phyloP scores from a whole-genome alignment of 2,888 invertebrate species.

The Athripsodes cinereus region DNA sequence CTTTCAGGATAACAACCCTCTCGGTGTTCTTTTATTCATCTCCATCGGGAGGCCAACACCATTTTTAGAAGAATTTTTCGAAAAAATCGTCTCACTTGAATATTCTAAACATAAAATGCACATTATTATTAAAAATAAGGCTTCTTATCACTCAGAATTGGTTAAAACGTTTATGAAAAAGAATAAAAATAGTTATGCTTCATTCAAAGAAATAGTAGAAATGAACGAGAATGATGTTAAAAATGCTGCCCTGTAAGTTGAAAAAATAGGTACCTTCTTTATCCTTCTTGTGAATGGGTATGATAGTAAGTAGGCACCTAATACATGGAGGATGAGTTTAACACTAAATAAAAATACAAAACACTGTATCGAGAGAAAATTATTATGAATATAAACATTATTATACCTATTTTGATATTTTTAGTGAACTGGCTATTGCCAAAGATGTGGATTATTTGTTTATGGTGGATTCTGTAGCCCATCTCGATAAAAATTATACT shows the following conservation, averaged over 20 bases:
- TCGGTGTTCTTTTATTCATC: slow-evolving; percentile 64
- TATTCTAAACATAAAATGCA: slow-evolving; percentile 87
- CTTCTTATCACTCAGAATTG: slow-evolving; percentile 61
- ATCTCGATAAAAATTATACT: slow-evolving; percentile 69
- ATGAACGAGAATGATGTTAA: slow-evolving; percentile 69
- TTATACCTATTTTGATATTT: too few species aligned
- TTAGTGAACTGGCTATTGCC: slow-evolving; percentile 70
- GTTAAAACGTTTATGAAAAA: slow-evolving; percentile 58
- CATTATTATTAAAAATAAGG: slow-evolving; percentile 76
- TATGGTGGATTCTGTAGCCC: slow-evolving; percentile 78
- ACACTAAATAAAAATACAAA: too few species aligned
- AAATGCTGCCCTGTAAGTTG: slow-evolving; percentile 36
- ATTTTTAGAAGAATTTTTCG: slow-evolving; percentile 84
- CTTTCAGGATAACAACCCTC: slow-evolving; percentile 55
- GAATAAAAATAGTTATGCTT: slow-evolving; percentile 53
- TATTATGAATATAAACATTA: too few species aligned
- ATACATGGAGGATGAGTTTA: too few species aligned
- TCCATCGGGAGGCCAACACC: slow-evolving; percentile 86
- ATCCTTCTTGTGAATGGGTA: too few species aligned
- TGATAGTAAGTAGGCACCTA: too few species aligned
- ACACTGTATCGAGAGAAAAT: too few species aligned
- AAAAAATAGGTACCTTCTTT: too few species aligned
- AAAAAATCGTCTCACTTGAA: slow-evolving; percentile 59
- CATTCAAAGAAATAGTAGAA: slow-evolving; percentile 63
- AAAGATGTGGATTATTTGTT: slow-evolving; percentile 81